These are phyloP conservation scores for Propsilocerus akamusi DNA, from an alignment of 1,140 invertebrate species.

Conservation along the genomic window DNA sequence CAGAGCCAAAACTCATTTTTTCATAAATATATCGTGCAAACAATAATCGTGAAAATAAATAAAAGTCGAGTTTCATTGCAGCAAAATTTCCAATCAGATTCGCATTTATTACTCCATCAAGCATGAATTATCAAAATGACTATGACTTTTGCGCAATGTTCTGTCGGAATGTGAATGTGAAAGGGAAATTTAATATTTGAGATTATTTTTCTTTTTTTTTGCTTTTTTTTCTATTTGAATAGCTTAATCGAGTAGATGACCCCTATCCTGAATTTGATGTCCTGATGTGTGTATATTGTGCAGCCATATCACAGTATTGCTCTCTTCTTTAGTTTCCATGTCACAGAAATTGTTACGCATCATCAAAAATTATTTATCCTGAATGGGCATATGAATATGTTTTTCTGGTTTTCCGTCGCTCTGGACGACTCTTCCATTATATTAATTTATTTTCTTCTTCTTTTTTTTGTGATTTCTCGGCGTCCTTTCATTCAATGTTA, in stretches of 20 bases:
- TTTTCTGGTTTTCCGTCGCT: neutral
- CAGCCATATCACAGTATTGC: too few species aligned
- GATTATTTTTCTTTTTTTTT: too few species aligned
- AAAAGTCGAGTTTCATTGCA: neutral
- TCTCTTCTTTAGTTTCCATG: too few species aligned
- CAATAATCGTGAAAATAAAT: neutral
- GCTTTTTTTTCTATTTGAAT: too few species aligned
- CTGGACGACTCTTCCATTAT: neutral
- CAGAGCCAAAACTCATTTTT: too few species aligned
- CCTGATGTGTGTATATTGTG: too few species aligned
- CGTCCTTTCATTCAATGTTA: neutral
- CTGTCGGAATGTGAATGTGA: too few species aligned
- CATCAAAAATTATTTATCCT: constrained; percentile 4
- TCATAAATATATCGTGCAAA: too few species aligned
- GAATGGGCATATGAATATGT: neutral
- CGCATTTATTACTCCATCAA: neutral
- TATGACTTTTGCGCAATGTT: neutral
- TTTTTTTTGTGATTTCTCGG: neutral
- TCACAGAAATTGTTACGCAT: neutral
- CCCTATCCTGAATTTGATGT: too few species aligned
- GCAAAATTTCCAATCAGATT: neutral
- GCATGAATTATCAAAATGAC: constrained; percentile 1
- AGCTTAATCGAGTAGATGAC: too few species aligned
- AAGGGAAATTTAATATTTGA: too few species aligned
- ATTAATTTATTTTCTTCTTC: constrained; percentile 2